Base-by-base conservation (phyloP, 30 jellyfish, hydroid and myxozoan species). In the Cassiopea xamachana region DNA sequence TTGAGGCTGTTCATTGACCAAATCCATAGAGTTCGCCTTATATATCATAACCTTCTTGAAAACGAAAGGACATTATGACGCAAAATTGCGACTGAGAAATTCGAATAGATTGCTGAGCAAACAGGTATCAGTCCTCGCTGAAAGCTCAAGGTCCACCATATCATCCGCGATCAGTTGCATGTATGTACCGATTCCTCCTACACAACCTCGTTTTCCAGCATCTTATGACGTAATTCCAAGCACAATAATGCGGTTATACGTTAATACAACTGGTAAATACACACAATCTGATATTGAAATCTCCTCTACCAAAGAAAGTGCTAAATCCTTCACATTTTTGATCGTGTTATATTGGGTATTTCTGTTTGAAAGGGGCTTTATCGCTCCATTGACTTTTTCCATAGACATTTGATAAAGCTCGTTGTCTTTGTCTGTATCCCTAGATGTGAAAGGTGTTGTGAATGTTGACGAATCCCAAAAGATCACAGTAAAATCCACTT, bases 341-440 rank as follows among this genome's bases (percentile, higher is more conserved):
- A 82, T 70, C 81, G 80, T 50, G 70, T 61, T 82, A 82, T 82
- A 82, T 82, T 82, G 90, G 46, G 90, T 82, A 82, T 82, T 82
- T 82, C 80, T 69, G 12, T 49, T 82, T 82, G 73, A 82, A 82
- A 82, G 90, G 45, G n/a, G 90, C 69, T 69, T 82, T 71, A 78
- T 78, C 82, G 90, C 80, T 67, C 80, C 82, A 76, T 68, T 68
- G 90, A 46, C 45, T 68, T 69, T 45, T 68, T 45, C 39, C 50
- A 60, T 19, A 60, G 72, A 49, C 73, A 39, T 14, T 55, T 78
- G n/a, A 48, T 62, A 55, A 27, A 49, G 49, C 18, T 78, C 48
- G 49, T 78, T 78, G 87, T 17, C 27, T 78, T 78, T 78, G 87
- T 78, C 87, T 78, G 87, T 16, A 10, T 43, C 67, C 51, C 39